These are phyloP conservation scores for Papilio aristodemus DNA, from an alignment of 1,140 invertebrate genomes.

Conservation along the genomic window DNA sequence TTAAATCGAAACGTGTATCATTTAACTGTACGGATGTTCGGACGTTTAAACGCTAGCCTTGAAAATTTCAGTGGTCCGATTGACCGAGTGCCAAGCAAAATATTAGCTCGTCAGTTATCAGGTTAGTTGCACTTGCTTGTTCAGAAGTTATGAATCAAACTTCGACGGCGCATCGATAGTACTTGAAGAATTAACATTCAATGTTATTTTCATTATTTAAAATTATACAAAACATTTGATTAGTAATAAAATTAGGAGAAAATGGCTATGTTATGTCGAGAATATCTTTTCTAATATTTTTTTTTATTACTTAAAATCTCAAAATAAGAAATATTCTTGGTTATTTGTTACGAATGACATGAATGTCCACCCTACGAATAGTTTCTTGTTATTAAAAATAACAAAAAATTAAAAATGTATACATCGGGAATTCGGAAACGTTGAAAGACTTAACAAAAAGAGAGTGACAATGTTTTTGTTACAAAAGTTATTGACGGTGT, in stretches of 20 bases:
- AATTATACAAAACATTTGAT: background rate
- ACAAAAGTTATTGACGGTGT: no score
- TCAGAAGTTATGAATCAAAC: constrained; percentile 38
- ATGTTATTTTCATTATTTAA: background rate
- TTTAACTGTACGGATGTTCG: constrained; percentile 21
- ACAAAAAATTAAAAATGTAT: no score
- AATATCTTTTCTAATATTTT: no score
- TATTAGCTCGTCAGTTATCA: constrained; percentile 43
- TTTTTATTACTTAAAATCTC: no score
- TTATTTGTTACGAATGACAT: no score
- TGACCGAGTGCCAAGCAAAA: constrained; percentile 57
- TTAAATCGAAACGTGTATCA: constrained; percentile 6
- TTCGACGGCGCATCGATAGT: constrained; percentile 14
- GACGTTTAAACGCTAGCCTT: constrained; percentile 39
- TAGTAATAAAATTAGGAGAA: background rate
- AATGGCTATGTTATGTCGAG: no score
- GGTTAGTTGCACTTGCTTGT: constrained; percentile 36
- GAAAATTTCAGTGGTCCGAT: constrained; percentile 41
- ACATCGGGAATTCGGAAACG: no score
- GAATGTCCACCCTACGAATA: no score
- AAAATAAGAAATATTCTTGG: no score
- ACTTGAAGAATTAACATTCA: background rate
- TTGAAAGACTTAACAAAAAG: no score
- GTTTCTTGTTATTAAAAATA: no score
- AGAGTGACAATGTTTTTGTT: no score